A percentile compares a stretch with the other conserved stretches of the same genome.
phyloP scores from a whole-genome alignment of 2,797 vertebrate species.

The Varecia variegata region DNA sequence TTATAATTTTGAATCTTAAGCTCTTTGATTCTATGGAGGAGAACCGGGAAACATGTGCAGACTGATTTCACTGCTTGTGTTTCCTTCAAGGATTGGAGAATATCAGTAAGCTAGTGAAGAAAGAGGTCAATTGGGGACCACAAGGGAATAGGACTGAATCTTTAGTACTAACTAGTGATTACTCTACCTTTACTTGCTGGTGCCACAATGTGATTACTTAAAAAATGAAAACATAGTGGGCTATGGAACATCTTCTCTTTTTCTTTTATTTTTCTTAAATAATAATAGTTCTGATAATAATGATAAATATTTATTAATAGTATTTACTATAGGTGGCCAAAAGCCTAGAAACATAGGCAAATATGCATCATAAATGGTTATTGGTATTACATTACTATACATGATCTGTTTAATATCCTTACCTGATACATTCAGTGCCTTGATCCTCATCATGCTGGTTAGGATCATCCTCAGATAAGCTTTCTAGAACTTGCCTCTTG shows the following conservation, averaged over 20 bases:
- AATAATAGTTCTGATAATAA: not conserved
- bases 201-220: not conserved
- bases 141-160: not conserved
- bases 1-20: not conserved
- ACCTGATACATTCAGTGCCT: not conserved
- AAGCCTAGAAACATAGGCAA: not conserved
- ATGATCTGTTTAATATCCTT: not conserved
- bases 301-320: not conserved
- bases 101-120: not conserved
- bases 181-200: not conserved
- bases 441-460: not conserved
- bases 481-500: not conserved
- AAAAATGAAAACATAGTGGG: slow-evolving; percentile 12
- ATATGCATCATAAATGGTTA: not conserved
- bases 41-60: not conserved
- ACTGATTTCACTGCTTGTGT: not conserved
- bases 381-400: not conserved
- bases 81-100: not conserved
- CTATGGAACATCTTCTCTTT: not conserved
- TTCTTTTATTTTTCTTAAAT: not conserved
- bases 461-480: not conserved
- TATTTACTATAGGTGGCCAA: not conserved
- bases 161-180: not conserved
- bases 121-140: not conserved
- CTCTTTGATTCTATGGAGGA: not conserved